Conservation (phyloP, 2,797 vertebrate species). For the Brachyrhaphis roseni region DNA sequence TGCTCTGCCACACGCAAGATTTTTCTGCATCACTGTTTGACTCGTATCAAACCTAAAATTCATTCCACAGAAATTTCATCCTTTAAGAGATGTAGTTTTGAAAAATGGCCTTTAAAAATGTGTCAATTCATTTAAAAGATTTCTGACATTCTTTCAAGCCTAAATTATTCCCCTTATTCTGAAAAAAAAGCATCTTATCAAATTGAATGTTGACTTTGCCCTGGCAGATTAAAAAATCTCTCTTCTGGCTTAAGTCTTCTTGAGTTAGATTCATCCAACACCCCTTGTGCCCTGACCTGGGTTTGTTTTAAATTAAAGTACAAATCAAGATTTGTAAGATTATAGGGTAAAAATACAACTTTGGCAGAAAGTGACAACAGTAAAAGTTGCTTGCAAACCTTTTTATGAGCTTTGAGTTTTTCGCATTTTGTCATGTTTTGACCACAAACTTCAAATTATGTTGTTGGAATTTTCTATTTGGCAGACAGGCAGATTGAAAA, state of each 20-base stretch:
- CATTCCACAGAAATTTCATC: background rate
- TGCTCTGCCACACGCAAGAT: background rate
- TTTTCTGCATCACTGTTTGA: background rate
- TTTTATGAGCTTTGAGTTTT: background rate
- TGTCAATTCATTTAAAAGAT: background rate
- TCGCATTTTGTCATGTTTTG: background rate
- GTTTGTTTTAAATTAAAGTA: background rate
- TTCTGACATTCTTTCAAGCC: background rate
- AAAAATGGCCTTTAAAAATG: background rate
- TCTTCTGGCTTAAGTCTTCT: background rate
- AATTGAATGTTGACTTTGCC: background rate
- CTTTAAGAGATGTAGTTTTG: background rate
- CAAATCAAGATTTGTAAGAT: background rate
- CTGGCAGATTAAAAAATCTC: background rate
- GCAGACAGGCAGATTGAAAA: background rate
- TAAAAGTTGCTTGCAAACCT: background rate
- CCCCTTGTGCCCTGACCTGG: too few species aligned
- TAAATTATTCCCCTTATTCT: background rate
- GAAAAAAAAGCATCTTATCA: background rate
- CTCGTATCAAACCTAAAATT: background rate
- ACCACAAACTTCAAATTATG: background rate
- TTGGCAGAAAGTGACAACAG: background rate
- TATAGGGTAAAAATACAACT: background rate
- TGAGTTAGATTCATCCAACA: background rate
- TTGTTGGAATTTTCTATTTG: background rate